Conservation (phyloP, 2,888 invertebrate species). For the Chymomyza procnemis region DNA sequence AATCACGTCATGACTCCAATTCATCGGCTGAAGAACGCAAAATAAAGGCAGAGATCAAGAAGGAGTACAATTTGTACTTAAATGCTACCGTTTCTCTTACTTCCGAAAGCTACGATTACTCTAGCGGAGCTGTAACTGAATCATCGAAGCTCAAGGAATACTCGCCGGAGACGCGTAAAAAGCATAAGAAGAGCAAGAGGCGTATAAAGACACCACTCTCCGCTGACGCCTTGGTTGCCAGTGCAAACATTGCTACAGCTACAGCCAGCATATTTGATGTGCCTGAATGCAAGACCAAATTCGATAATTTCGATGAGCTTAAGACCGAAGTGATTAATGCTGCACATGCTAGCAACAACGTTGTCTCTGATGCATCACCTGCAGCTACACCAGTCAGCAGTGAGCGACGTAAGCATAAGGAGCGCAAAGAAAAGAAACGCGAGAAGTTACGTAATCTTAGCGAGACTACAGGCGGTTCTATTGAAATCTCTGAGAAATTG, state of each 20-base stretch:
- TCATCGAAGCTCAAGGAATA: slow-evolving; percentile 60
- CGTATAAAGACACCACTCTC: slow-evolving; percentile 82
- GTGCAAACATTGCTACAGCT: not conserved
- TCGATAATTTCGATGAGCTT: slow-evolving; percentile 79
- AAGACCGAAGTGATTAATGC: slow-evolving; percentile 75
- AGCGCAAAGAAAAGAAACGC: slow-evolving; percentile 77
- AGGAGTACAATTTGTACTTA: slow-evolving; percentile 69
- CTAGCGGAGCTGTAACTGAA: slow-evolving; percentile 29
- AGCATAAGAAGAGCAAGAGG: slow-evolving; percentile 91
- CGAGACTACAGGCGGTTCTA: slow-evolving; percentile 50
- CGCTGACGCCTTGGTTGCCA: slow-evolving; percentile 22
- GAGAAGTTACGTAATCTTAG: slow-evolving; percentile 73
- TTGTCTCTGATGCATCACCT: slow-evolving; percentile 1
- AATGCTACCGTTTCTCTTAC: slow-evolving; percentile 14
- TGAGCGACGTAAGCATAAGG: slow-evolving; percentile 77
- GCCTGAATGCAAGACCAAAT: slow-evolving; percentile 66
- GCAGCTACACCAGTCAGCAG: slow-evolving; percentile 21
- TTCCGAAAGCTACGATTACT: slow-evolving; percentile 25
- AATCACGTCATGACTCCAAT: slow-evolving; percentile 63
- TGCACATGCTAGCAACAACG: slow-evolving; percentile 1
- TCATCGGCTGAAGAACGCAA: slow-evolving; percentile 80
- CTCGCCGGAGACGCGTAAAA: slow-evolving; percentile 83
- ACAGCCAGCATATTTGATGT: slow-evolving; percentile 48
- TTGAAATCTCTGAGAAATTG: slow-evolving; percentile 63
- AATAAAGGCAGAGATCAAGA: slow-evolving; percentile 71